Percentiles rank a stretch among this genome's conserved stretches.
Evolutionary conservation across 1,140 invertebrate species (phyloP).

Genomic region (Pseudachorutes palmiensis): DNA sequence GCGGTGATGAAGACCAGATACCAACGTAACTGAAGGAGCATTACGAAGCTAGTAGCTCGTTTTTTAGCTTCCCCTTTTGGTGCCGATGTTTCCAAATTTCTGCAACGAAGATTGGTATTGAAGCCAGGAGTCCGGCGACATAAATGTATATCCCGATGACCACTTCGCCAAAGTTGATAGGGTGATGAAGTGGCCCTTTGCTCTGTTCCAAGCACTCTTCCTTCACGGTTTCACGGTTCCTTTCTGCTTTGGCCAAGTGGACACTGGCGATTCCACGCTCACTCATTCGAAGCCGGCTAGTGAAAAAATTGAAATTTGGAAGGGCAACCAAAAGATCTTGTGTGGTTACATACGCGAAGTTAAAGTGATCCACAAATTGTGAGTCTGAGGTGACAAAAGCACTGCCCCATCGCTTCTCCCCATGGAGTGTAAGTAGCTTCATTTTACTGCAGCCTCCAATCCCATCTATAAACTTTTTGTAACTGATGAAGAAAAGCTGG

Average conservation of each 20-base stretch:
- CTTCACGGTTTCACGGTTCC: not conserved
- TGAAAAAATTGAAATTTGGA: not conserved
- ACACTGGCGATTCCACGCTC: not conserved
- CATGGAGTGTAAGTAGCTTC: not conserved
- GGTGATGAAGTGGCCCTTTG: not conserved
- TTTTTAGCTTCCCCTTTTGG: not conserved
- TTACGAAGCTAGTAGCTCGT: not conserved
- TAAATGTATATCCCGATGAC: not conserved
- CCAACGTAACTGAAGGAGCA: not conserved
- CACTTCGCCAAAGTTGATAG: not conserved
- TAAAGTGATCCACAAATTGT: not conserved
- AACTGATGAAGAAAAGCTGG: not conserved
- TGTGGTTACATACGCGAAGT: not conserved
- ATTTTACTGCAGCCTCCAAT: not conserved
- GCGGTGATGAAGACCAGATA: not conserved
- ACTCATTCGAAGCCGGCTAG: not conserved
- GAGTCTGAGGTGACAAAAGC: not conserved
- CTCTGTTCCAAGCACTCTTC: not conserved
- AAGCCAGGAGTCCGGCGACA: not conserved
- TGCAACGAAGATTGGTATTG: not conserved
- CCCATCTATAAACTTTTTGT: not conserved
- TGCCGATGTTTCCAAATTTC: not conserved
- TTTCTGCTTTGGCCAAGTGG: not conserved
- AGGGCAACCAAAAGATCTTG: not conserved
- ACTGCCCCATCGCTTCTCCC: not conserved